Evolutionary conservation across 2,888 invertebrate species (phyloP).

Genomic region (Arrhopalites spinosus): DNA sequence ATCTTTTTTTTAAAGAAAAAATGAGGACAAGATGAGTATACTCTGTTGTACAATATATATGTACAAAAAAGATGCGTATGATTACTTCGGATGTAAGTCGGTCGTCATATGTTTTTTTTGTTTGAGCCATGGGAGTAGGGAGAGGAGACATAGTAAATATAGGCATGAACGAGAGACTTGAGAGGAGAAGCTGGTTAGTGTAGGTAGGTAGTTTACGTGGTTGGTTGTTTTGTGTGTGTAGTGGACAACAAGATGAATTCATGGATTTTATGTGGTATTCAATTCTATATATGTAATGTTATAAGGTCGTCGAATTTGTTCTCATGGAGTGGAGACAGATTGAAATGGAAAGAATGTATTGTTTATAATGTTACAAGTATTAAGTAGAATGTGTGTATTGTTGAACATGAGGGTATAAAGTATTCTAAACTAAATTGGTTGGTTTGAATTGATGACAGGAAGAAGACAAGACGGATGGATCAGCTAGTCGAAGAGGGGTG

Average conservation of each 20-base stretch:
- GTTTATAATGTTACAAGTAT: neutral
- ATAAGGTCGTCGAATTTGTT: neutral
- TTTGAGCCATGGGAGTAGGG: neutral
- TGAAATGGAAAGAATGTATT: neutral
- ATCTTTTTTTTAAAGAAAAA: constrained; percentile 5
- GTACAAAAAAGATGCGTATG: neutral
- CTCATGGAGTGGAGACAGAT: neutral
- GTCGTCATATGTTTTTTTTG: neutral
- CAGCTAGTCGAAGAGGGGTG: constrained; percentile 60
- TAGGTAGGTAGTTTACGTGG: neutral
- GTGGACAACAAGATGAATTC: neutral
- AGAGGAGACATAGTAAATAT: neutral
- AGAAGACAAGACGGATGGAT: constrained; percentile 39
- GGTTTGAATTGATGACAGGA: constrained; percentile 31
- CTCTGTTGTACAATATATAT: neutral
- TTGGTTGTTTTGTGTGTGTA: neutral
- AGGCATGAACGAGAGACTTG: neutral
- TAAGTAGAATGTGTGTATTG: neutral
- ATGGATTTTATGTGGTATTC: neutral
- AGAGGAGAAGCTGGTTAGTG: neutral
- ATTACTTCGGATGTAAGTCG: neutral
- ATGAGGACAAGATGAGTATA: neutral
- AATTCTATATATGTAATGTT: neutral
- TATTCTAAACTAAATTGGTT: constrained; percentile 20
- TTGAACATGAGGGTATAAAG: too few relatives aligned